Percentiles rank a stretch among this genome's conserved stretches.
These are phyloP conservation scores for Thereuonema tuberculata DNA, from an alignment of 1,140 invertebrate genomes.

Conservation along the genomic window DNA sequence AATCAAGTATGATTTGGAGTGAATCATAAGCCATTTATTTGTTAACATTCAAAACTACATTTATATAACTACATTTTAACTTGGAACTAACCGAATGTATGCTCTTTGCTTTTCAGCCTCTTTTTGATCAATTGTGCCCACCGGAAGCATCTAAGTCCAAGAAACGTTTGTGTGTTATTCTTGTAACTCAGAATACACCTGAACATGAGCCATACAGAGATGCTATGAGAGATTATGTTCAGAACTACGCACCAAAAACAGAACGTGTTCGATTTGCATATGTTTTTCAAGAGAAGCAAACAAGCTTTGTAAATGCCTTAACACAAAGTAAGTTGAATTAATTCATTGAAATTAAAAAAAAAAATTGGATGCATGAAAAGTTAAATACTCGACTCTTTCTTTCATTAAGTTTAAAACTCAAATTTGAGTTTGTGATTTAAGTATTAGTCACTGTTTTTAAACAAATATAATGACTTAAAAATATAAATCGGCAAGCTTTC, in stretches of 20 bases:
- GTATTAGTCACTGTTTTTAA: too few species aligned
- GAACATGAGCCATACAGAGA: conserved; percentile 32
- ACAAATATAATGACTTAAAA: too few species aligned
- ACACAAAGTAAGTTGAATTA: conserved; percentile 42
- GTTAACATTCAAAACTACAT: too few species aligned
- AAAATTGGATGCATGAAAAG: background rate
- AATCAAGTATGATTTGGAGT: too few species aligned
- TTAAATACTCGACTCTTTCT: too few species aligned
- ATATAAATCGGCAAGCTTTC: too few species aligned
- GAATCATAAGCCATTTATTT: too few species aligned
- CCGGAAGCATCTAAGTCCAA: conserved; percentile 60
- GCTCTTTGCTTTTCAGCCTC: conserved; percentile 34
- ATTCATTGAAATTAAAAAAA: too few species aligned
- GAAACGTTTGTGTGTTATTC: conserved; percentile 74
- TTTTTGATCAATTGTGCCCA: conserved; percentile 76
- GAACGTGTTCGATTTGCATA: conserved; percentile 72
- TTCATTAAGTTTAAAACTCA: too few species aligned
- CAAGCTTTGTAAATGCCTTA: conserved; percentile 61
- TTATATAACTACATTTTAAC: too few species aligned
- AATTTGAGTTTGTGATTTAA: background rate
- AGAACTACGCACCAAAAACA: conserved; percentile 33
- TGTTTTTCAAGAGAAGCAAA: conserved; percentile 67
- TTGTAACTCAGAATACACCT: conserved; percentile 53
- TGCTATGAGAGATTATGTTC: conserved; percentile 40
- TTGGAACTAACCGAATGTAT: too few species aligned